A percentile compares a stretch with the other conserved stretches of the same genome.
These are phyloP conservation scores for Neomorphus geoffroyi DNA, from an alignment of 2,797 vertebrate species.

Conservation along the genomic window DNA sequence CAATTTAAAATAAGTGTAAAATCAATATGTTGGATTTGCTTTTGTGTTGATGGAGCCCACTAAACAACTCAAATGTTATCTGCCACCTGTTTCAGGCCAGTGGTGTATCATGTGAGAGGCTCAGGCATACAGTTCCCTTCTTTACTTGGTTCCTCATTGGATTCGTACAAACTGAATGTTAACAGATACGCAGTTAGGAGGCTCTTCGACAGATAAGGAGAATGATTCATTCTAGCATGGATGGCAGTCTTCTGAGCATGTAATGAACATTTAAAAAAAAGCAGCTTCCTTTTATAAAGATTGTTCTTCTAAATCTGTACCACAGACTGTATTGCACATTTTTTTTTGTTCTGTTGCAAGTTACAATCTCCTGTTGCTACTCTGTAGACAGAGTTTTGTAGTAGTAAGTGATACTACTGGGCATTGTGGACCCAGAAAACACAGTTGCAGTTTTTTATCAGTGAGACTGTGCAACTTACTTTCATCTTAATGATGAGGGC, in stretches of 20 bases:
- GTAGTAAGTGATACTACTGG: background rate
- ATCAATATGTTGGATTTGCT: background rate
- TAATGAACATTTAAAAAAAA: background rate
- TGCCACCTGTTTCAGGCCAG: background rate
- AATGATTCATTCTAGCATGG: background rate
- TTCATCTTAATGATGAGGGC: background rate
- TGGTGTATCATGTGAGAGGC: background rate
- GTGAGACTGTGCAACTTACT: background rate
- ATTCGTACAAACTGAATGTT: background rate
- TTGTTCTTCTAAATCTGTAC: background rate
- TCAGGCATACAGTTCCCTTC: background rate
- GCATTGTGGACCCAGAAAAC: background rate
- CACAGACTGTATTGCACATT: background rate
- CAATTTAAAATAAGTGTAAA: background rate
- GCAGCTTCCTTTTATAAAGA: background rate
- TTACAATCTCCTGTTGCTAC: background rate
- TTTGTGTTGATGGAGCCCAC: conserved; percentile 3
- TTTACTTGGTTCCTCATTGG: background rate
- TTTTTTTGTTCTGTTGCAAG: background rate
- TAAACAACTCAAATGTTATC: background rate
- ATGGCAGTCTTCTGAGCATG: background rate
- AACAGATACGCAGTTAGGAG: background rate
- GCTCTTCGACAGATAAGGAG: background rate
- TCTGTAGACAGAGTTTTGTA: background rate
- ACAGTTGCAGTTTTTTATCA: background rate